Evolutionary conservation across 2,888 invertebrate genomes (phyloP), one percentile per base, ranked within the genome.

Genomic region (Aplocera efformata): DNA sequence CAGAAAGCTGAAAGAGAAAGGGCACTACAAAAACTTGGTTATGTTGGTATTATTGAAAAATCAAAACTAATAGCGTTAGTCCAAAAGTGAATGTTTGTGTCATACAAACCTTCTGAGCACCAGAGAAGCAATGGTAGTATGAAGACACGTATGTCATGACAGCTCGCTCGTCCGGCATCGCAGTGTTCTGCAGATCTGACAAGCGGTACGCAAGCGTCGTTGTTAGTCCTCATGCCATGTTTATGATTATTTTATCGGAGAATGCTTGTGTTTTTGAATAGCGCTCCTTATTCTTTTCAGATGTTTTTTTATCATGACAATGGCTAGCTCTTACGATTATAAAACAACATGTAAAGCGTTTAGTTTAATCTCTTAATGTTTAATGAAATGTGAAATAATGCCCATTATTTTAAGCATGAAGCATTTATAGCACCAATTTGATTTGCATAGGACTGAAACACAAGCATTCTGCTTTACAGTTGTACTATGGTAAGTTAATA

Each of bases 121-220:
- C 99, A 88, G 98, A 97, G 93, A 99, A 99, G 91, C 98, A 98
- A 92, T 99, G 99, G 92, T 99, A 99, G 92, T 99, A 99, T 65
- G 98, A 98, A 53, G 99, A 99, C 70, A 99, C 98, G 90, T 99
- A 99, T 71, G 99, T 99, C 99, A 99, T 99, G 86, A 99, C 98
- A 66, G 98, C 98, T 78, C 99, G 92, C 92, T 99, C 99, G 90
- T 99, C 99, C 71, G 99, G 99, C 94, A 98, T 96, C 85, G 97
- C 97, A 72, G 98, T 97, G 91, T 96, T 97, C 91, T 97, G 95
- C 92, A 98, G 94, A 93, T 98, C 98, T 95, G 90, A 89, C 90
- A 83, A 75, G 80, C 80, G 79, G 73, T 78, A 79, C 79, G 79
- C 80, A 78, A 78, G 84, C 83, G 72, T 79, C 79, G 79, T 56